phyloP scores from a whole-genome alignment of 2,113 vertebrate genomes.

The Mixornis gularis region DNA sequence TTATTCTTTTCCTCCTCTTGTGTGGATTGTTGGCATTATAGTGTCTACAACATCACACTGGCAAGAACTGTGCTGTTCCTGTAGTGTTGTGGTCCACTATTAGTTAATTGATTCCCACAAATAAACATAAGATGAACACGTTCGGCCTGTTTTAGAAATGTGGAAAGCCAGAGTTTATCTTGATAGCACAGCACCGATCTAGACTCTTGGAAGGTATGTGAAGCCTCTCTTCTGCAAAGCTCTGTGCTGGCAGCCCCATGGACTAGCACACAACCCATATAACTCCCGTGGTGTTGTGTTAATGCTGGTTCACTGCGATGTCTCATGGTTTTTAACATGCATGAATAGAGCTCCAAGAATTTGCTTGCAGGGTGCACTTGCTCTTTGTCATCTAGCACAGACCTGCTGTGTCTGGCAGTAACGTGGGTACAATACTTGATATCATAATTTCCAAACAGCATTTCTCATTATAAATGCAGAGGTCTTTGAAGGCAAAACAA shows the following conservation, averaged over 20 bases:
- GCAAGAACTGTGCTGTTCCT: not conserved
- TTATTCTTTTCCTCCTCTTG: not conserved
- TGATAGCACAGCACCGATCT: not conserved
- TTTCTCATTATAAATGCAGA: not conserved
- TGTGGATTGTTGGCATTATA: not conserved
- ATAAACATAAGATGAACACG: not conserved
- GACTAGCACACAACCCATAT: not conserved
- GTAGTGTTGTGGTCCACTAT: not conserved
- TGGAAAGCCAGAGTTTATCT: not conserved
- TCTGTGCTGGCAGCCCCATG: not conserved
- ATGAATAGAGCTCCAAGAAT: conserved; percentile 28
- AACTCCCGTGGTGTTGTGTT: not conserved
- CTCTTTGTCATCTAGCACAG: conserved; percentile 2
- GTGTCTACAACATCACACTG: not conserved
- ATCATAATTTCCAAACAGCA: not conserved
- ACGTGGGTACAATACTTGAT: not conserved
- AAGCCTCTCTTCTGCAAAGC: not conserved
- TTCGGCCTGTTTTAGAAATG: not conserved
- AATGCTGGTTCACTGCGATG: not conserved
- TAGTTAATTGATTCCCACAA: not conserved
- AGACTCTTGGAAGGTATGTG: not conserved
- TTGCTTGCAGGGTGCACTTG: not conserved
- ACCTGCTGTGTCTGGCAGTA: conserved; percentile 16
- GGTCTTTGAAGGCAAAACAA: not conserved
- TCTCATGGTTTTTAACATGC: not conserved